A percentile compares a stretch with the other conserved stretches of the same genome.
phyloP scores from a whole-genome alignment of 2,113 vertebrate species.

The Malurus alboscapulatus region DNA sequence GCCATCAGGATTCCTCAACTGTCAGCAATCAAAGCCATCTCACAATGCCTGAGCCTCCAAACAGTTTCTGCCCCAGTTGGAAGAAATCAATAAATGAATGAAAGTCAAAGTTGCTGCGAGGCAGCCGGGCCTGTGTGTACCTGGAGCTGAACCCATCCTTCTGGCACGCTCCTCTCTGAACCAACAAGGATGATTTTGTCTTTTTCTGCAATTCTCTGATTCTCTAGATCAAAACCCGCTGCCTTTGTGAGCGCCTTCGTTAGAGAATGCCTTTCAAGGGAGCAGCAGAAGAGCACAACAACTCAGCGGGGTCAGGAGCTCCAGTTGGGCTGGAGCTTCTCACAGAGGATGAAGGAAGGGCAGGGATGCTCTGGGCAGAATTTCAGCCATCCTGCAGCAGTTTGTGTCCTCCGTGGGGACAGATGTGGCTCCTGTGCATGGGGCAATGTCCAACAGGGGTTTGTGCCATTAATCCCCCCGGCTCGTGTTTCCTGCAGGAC shows the following conservation, averaged over 20 bases:
- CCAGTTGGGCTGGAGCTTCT: neutral
- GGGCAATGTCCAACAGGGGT: fast-evolving
- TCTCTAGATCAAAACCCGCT: neutral
- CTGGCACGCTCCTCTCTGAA: constrained; percentile 17
- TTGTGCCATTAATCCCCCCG: neutral
- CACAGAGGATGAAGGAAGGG: neutral
- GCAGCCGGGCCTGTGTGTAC: neutral
- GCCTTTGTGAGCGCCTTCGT: neutral
- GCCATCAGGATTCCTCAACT: neutral
- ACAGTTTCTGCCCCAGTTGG: constrained; percentile 15
- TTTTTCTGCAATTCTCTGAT: constrained; percentile 1
- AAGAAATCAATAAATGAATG: constrained; percentile 53
- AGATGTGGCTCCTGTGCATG: neutral
- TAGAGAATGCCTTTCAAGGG: neutral
- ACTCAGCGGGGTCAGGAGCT: neutral
- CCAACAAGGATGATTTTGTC: neutral
- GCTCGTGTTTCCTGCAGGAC: neutral
- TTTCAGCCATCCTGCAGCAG: neutral
- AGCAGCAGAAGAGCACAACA: neutral
- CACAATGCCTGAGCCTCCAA: neutral
- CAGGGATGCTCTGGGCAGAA: neutral
- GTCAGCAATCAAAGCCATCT: neutral
- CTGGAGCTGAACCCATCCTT: constrained; percentile 15
- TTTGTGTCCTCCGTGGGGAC: neutral
- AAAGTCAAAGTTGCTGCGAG: constrained; percentile 11